These are phyloP conservation scores for Lampris incognitus DNA, from an alignment of 2,113 vertebrate genomes.

Conservation along the genomic window DNA sequence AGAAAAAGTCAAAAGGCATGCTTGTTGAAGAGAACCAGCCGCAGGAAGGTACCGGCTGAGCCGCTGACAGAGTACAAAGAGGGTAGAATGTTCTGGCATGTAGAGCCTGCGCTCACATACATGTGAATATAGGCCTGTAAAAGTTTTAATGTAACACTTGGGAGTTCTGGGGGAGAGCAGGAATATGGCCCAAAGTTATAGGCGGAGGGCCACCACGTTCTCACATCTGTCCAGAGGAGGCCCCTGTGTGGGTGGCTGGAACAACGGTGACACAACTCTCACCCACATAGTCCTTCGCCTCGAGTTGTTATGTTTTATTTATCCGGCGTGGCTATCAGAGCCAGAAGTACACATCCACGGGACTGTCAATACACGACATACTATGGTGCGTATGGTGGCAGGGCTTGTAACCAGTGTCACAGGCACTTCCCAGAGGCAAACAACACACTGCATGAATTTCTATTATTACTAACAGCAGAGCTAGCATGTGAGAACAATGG, in stretches of 20 bases:
- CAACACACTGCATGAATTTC: conserved; percentile 45
- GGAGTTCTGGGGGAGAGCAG: conserved; percentile 57
- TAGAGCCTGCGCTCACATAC: conserved; percentile 67
- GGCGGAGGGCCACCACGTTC: conserved; percentile 49
- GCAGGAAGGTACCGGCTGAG: conserved; percentile 55
- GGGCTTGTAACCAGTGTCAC: conserved; percentile 49
- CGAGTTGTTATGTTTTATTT: conserved; percentile 54
- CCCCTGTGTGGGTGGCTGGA: conserved; percentile 69
- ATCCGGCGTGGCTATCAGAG: conserved; percentile 51
- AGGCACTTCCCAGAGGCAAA: conserved; percentile 63
- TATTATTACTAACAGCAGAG: conserved; percentile 49
- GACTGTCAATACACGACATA: conserved; percentile 44
- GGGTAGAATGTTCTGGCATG: conserved; percentile 77
- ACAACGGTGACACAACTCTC: conserved; percentile 50
- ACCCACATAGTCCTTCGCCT: conserved; percentile 54
- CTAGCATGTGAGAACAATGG: conserved; percentile 47
- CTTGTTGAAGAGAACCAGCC: conserved; percentile 58
- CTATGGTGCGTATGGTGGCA: conserved; percentile 39
- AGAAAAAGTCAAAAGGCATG: conserved; percentile 55
- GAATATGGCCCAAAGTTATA: conserved; percentile 52
- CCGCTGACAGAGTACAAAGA: conserved; percentile 76
- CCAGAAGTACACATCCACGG: conserved; percentile 60
- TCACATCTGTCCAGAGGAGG: conserved; percentile 44
- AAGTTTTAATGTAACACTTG: conserved; percentile 66
- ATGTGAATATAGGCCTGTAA: conserved; percentile 76